Evolutionary conservation across 53 echinoderm and acorn worm genomes (phyloP).

Genomic region (Temnopleurus reevesii): DNA sequence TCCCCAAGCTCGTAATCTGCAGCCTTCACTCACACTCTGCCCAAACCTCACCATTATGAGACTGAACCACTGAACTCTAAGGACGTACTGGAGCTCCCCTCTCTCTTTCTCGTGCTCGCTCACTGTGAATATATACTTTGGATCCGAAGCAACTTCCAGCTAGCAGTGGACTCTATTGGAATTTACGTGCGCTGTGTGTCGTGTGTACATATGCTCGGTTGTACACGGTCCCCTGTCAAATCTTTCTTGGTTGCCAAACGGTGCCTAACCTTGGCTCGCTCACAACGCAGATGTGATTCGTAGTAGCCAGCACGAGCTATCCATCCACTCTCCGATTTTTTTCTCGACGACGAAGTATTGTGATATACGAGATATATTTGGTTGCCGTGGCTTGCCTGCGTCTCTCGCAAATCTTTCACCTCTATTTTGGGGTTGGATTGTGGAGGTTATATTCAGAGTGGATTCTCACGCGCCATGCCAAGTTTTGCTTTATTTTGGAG

Average conservation of each 20-base stretch:
- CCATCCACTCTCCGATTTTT: background rate
- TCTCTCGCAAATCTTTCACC: background rate
- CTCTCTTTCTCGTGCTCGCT: background rate
- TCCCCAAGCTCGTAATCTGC: background rate
- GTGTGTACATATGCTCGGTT: background rate
- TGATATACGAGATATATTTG: too few relatives aligned
- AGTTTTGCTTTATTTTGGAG: background rate
- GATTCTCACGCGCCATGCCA: background rate
- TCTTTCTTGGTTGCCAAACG: background rate
- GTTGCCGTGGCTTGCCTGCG: background rate
- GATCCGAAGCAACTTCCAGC: background rate
- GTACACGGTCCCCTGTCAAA: too few relatives aligned
- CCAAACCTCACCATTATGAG: background rate
- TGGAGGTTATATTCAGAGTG: background rate
- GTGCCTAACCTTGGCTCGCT: background rate
- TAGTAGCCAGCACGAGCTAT: background rate
- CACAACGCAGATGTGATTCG: background rate
- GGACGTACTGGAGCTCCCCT: background rate
- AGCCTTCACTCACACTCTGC: constrained; percentile 15
- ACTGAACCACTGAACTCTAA: background rate
- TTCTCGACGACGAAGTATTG: too few relatives aligned
- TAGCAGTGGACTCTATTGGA: background rate
- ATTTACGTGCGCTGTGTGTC: background rate
- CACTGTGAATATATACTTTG: background rate
- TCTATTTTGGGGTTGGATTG: background rate